A percentile compares a stretch with the other conserved stretches of the same genome.
phyloP scores from a whole-genome alignment of 2,113 vertebrate genomes.

The Apteryx mantelli region DNA sequence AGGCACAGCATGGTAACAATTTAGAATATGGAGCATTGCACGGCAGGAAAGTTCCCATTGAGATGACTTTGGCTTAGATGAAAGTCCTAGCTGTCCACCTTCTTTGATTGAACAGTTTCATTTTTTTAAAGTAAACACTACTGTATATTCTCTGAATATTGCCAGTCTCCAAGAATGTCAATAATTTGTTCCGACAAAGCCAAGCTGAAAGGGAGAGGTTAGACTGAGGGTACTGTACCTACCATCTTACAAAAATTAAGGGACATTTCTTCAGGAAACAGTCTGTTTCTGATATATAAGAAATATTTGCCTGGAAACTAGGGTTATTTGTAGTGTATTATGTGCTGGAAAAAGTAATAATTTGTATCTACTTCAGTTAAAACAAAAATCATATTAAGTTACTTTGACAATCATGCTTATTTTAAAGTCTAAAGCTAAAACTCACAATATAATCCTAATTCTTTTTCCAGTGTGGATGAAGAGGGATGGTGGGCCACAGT shows the following conservation, averaged over 20 bases:
- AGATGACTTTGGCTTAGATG: constrained; percentile 70
- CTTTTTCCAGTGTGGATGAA: not conserved
- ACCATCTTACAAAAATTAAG: not conserved
- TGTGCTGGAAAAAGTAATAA: not conserved
- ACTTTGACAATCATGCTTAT: not conserved
- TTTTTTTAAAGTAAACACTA: constrained; percentile 70
- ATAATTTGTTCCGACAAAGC: constrained; percentile 49
- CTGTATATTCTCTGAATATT: constrained; percentile 68
- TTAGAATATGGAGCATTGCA: constrained; percentile 59
- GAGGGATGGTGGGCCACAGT: not conserved
- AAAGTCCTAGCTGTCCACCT: constrained; percentile 65
- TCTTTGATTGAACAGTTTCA: constrained; percentile 63
- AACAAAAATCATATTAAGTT: not conserved
- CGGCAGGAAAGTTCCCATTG: constrained; percentile 61
- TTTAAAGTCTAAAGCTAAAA: not conserved
- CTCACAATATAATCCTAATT: not conserved
- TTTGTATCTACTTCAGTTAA: not conserved
- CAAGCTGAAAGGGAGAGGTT: constrained; percentile 9
- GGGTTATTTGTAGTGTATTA: not conserved
- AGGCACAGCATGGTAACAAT: constrained; percentile 68
- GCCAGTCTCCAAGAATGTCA: constrained; percentile 43
- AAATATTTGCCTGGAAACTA: not conserved
- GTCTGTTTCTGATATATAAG: not conserved
- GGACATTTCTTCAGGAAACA: constrained; percentile 8
- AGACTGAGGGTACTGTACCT: not conserved